Percentiles rank a stretch among this genome's conserved stretches.
These are phyloP conservation scores for Portunus trituberculatus DNA, from an alignment of 1,140 invertebrate genomes.

Conservation along the genomic window DNA sequence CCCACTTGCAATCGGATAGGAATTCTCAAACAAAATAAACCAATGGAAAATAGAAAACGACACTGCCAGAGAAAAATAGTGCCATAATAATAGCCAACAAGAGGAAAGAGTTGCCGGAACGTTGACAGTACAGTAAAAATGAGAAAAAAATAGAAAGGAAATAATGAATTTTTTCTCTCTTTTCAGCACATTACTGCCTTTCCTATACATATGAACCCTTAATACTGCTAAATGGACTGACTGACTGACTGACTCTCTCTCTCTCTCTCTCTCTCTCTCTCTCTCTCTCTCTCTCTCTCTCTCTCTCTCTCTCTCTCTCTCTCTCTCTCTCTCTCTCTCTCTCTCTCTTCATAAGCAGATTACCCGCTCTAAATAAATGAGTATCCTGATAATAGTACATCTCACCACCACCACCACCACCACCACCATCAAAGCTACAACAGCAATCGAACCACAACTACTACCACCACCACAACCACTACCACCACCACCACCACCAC, in stretches of 20 bases:
- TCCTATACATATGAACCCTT: neutral
- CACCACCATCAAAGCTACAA: neutral
- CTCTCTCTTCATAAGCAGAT: neutral
- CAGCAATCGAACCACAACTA: too few relatives aligned
- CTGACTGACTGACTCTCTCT: neutral
- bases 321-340: slow-evolving; percentile 26
- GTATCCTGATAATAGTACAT: neutral
- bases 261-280: slow-evolving; percentile 31
- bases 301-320: neutral
- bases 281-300: slow-evolving; percentile 36
- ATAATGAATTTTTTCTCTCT: neutral
- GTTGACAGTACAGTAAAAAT: neutral
- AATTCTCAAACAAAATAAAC: neutral
- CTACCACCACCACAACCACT: neutral
- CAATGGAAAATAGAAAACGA: neutral
- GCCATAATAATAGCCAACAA: neutral
- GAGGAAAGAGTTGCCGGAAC: neutral
- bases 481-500: neutral
- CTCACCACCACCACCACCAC: neutral
- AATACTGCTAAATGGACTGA: neutral
- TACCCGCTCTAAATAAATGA: neutral
- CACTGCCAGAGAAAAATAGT: neutral
- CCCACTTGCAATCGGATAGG: too few relatives aligned
- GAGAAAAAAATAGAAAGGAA: neutral
- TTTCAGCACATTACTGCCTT: neutral